phyloP scores from a whole-genome alignment of 1,140 invertebrate species.

The Solen grandis region DNA sequence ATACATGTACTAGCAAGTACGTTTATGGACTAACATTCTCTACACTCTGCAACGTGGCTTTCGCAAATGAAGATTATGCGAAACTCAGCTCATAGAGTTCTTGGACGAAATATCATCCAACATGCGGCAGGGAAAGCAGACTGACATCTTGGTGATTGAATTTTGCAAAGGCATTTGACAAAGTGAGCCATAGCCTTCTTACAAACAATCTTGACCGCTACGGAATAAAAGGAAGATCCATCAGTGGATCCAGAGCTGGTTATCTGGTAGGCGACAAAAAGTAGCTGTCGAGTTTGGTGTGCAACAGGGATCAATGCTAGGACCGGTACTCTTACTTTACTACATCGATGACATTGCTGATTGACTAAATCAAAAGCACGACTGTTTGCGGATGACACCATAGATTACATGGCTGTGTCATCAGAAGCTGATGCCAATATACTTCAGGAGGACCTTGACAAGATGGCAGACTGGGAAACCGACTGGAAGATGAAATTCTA shows the following conservation, averaged over 20 bases:
- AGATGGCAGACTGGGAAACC: conserved; percentile 20
- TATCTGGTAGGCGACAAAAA: background rate
- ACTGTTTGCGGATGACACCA: conserved; percentile 41
- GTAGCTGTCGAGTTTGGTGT: background rate
- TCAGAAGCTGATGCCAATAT: background rate
- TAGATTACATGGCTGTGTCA: background rate
- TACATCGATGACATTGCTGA: conserved; percentile 28
- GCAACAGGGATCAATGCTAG: background rate
- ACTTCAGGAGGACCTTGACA: conserved; percentile 16
- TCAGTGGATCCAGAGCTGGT: background rate
- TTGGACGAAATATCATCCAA: conserved; percentile 5
- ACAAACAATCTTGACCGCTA: background rate
- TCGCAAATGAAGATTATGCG: background rate
- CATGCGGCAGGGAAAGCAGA: conserved; percentile 16
- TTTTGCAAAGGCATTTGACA: conserved; percentile 8
- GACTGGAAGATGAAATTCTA: conserved; percentile 40
- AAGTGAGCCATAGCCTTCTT: conserved; percentile 1
- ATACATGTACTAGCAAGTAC: conserved; percentile 33
- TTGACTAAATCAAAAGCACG: background rate
- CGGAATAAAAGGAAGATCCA: conserved; percentile 6
- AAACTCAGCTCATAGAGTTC: conserved; percentile 35
- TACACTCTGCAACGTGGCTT: conserved; percentile 35
- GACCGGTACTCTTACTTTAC: background rate
- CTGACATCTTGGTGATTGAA: conserved; percentile 22
- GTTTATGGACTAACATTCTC: conserved; percentile 22